Percentiles rank a stretch among this genome's conserved stretches.
Conservation (phyloP, 2,888 invertebrate genomes). For the Trimorus sp. region DNA sequence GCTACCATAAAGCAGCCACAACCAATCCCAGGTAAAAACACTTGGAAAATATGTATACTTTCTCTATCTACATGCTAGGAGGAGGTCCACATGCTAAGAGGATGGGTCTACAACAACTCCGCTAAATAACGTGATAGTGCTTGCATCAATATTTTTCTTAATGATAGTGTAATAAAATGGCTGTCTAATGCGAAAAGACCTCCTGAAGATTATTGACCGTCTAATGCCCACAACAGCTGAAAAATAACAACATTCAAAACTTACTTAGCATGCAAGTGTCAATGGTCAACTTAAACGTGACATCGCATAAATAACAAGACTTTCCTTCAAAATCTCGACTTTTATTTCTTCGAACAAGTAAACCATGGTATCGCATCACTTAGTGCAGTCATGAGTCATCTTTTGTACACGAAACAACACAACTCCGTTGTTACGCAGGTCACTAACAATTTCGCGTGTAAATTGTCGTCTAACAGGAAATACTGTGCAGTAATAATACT, state of each 20-base stretch:
- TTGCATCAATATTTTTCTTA: neutral
- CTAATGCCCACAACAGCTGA: slow-evolving; percentile 1
- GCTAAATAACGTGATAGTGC: slow-evolving; percentile 4
- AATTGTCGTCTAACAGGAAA: too few species aligned
- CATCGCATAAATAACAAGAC: slow-evolving; percentile 2
- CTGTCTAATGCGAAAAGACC: slow-evolving; percentile 11
- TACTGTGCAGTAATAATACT: too few species aligned
- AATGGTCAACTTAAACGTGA: neutral
- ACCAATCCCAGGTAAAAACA: too few species aligned
- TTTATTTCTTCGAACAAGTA: slow-evolving; percentile 10
- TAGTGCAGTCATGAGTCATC: slow-evolving; percentile 12
- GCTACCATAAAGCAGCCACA: too few species aligned
- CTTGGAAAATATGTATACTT: neutral
- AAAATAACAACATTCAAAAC: slow-evolving; percentile 21
- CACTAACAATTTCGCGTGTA: too few species aligned
- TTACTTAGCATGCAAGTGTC: neutral
- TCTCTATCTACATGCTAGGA: slow-evolving; percentile 7
- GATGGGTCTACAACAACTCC: slow-evolving; percentile 29
- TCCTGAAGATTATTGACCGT: slow-evolving; percentile 1
- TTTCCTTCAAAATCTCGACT: neutral
- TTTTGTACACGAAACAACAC: slow-evolving; percentile 5
- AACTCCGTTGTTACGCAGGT: too few species aligned
- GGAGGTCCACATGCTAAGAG: slow-evolving; percentile 14
- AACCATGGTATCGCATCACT: neutral
- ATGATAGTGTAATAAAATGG: slow-evolving; percentile 30